Conservation (phyloP, 2,113 vertebrate genomes). For the Oreochromis tanganicae region DNA sequence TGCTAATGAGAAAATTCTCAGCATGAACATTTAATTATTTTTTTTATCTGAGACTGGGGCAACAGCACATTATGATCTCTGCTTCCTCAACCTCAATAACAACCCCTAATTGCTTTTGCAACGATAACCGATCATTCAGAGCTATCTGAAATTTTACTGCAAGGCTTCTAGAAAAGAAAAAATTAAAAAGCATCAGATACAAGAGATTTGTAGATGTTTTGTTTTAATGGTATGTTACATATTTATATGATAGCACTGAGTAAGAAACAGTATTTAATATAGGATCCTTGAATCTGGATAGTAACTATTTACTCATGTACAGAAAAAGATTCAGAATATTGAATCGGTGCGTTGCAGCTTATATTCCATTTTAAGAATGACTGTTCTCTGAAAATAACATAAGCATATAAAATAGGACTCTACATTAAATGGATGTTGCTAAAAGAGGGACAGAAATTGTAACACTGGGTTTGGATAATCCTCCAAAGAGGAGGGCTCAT, state of each 20-base stretch:
- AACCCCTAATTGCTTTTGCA: slow-evolving; percentile 32
- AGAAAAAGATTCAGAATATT: neutral
- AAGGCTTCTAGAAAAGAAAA: neutral
- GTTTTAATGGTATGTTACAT: neutral
- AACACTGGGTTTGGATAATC: slow-evolving; percentile 32
- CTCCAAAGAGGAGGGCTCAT: slow-evolving; percentile 52
- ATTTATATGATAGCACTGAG: neutral
- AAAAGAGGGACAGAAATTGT: slow-evolving; percentile 23
- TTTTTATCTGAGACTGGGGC: slow-evolving; percentile 15
- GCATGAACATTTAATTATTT: slow-evolving; percentile 31
- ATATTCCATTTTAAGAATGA: neutral
- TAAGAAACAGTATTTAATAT: neutral
- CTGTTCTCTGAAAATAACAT: neutral
- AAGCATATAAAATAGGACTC: slow-evolving; percentile 21
- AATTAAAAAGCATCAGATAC: neutral
- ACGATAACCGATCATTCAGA: neutral
- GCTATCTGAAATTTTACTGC: neutral
- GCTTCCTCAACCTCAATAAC: slow-evolving; percentile 10
- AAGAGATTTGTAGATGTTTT: neutral
- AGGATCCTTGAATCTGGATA: neutral
- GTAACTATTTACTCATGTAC: neutral
- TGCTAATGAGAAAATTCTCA: slow-evolving; percentile 37
- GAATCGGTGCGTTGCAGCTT: neutral
- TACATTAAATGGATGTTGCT: slow-evolving; percentile 26
- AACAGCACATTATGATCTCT: slow-evolving; percentile 23